Evolutionary conservation across 2,888 invertebrate species (phyloP), one percentile per base, ranked within the genome.

Genomic region (Aspidiotus destructor): DNA sequence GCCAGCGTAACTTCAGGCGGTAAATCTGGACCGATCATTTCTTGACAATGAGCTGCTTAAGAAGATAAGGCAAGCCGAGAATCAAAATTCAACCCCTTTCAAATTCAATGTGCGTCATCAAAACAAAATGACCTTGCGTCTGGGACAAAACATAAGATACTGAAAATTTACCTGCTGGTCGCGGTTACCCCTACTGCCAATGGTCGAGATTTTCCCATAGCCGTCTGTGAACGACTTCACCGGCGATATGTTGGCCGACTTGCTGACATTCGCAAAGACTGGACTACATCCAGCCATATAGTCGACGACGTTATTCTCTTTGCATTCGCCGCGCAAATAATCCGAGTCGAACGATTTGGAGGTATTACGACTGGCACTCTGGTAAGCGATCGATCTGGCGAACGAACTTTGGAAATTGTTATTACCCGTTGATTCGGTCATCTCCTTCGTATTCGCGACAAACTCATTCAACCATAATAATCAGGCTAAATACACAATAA

Each of bases 221-320:
- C 28, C 28, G 28, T 28, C 28, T 5, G 58, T 40, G 13, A 11
- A 58, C 40, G 28, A 8, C 28, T 58, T 58, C 2, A 28, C 58
- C 28, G 58, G 40, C 58, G 58, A 58, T 17, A 58, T 40, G 6
- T 40, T 58, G 7, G 58, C 58, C 16, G 58, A 28, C 28, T 58
- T 58, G 58, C 58, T 58, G 16, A 58, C 28, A 28, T 58, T 58
- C 40, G 58, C 58, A 2, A 58, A 15, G 40, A 58, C 28, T 58
- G 58, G 58, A 15, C 10, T 28, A 58, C 58, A 58, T 58, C 58
- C 58, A 40, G 58, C 28, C 58, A 58, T 58, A 13, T 58, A 58
- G 40, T 58, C 58, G 16, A 8, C 9, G 10, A 13, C 13, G 9
- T 28, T 13, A 40, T 28, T 58, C 2, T 58, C 58, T 15, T 54